Evolutionary conservation across 2,888 invertebrate species (phyloP).

Genomic region (Cryptus armator): DNA sequence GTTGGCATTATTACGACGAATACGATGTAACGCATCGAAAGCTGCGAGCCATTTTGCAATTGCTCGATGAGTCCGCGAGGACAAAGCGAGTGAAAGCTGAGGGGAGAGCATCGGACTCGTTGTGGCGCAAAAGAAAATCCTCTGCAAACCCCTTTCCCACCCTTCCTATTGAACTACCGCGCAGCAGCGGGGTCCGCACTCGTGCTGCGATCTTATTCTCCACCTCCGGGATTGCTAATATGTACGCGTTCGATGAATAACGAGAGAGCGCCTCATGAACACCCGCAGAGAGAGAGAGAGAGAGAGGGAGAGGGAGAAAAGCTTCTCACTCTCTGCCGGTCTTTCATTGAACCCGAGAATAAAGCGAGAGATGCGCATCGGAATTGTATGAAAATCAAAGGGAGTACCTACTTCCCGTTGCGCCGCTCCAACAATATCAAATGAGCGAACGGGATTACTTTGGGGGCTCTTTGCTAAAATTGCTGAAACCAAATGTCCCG

Average conservation of each 20-base stretch:
- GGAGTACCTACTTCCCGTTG: neutral
- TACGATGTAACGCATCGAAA: neutral
- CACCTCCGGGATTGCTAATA: slow-evolving; percentile 14
- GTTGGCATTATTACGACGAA: neutral
- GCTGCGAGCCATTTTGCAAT: slow-evolving; percentile 45
- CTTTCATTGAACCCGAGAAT: slow-evolving; percentile 19
- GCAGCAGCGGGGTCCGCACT: slow-evolving; percentile 21
- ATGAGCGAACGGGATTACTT: neutral
- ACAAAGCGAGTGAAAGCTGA: slow-evolving; percentile 40
- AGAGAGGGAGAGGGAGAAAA: neutral
- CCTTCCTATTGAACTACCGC: slow-evolving; percentile 51
- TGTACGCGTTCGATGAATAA: slow-evolving; percentile 40
- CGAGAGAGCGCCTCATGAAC: neutral
- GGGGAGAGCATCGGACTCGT: slow-evolving; percentile 29
- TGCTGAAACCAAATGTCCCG: slow-evolving; percentile 19
- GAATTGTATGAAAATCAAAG: slow-evolving; percentile 41
- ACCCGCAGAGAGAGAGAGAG: neutral
- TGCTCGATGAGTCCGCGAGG: slow-evolving; percentile 34
- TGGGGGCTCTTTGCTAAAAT: slow-evolving; percentile 26
- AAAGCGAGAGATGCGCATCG: neutral
- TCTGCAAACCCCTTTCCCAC: slow-evolving; percentile 55
- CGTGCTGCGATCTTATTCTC: slow-evolving; percentile 50
- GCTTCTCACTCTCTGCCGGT: slow-evolving; percentile 3
- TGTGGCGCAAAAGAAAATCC: slow-evolving; percentile 56
- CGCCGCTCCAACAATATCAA: slow-evolving; percentile 2